A percentile compares a stretch with the other conserved stretches of the same genome.
These are phyloP conservation scores for Neodiprion fabricii DNA, from an alignment of 1,140 invertebrate species.

Conservation along the genomic window DNA sequence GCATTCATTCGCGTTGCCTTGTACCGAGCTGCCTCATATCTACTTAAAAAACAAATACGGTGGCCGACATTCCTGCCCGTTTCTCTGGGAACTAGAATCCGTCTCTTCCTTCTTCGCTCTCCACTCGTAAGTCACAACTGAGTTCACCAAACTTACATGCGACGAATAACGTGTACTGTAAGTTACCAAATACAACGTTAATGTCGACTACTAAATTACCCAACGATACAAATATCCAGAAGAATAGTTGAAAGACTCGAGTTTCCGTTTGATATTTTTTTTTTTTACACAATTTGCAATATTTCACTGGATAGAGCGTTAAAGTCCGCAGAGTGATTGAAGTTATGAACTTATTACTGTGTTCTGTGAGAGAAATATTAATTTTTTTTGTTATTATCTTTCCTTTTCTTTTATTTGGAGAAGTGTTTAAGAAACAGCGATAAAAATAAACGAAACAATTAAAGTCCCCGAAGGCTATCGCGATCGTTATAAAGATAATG, in stretches of 20 bases:
- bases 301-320: no score
- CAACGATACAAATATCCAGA: no score
- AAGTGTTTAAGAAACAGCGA: neutral
- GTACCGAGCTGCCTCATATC: neutral
- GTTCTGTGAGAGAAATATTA: neutral
- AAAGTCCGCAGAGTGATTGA: no score
- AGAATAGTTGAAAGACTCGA: no score
- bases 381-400: neutral
- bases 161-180: no score
- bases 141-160: neutral
- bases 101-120: conserved; percentile 34
- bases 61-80: conserved; percentile 37
- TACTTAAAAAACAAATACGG: conserved; percentile 18
- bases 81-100: conserved; percentile 33
- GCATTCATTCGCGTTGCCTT: conserved; percentile 16
- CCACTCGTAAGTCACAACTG: conserved; percentile 25
- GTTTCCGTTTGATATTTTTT: no score
- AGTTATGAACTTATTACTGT: no score
- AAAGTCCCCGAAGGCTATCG: neutral
- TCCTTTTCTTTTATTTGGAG: neutral
- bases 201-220: no score
- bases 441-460: neutral
- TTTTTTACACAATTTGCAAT: no score
- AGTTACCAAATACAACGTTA: no score
- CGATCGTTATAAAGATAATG: neutral